Conservation (phyloP, 53 echinoderm and acorn worm species). For the Pentamera pediparva region DNA sequence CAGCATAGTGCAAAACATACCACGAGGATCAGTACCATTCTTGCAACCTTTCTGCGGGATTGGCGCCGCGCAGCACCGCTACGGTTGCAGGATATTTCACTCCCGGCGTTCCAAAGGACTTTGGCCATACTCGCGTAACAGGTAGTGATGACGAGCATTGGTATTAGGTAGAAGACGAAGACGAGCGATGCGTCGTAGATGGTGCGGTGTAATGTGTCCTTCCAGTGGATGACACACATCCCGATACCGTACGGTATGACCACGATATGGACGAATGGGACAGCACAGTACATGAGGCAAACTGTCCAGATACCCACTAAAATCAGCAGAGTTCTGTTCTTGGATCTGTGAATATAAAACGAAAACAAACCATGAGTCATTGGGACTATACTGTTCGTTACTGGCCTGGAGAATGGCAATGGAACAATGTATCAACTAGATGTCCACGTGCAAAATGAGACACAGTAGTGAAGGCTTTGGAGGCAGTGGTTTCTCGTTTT, state of each 20-base stretch:
- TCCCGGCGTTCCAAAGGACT: conserved; percentile 62
- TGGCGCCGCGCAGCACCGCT: conserved; percentile 57
- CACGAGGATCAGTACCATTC: conserved; percentile 80
- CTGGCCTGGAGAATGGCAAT: no score
- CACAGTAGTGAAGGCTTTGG: no score
- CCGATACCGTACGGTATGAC: not conserved
- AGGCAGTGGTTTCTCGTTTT: no score
- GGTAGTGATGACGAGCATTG: conserved; percentile 57
- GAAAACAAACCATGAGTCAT: no score
- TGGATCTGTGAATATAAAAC: conserved; percentile 55
- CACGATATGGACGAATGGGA: conserved; percentile 4
- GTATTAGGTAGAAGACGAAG: conserved; percentile 72
- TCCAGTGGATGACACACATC: conserved; percentile 68
- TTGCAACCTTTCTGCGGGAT: conserved; percentile 77
- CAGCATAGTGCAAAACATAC: conserved; percentile 74
- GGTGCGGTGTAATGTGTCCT: not conserved
- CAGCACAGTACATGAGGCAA: conserved; percentile 41
- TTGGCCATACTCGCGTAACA: conserved; percentile 86
- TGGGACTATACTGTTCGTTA: no score
- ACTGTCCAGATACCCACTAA: conserved; percentile 64
- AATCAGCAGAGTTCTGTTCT: conserved; percentile 50
- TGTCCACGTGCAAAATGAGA: no score
- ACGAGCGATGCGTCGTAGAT: conserved; percentile 55
- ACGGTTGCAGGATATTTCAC: conserved; percentile 51
- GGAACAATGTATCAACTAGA: no score